These are phyloP conservation scores for Zaprionus bogoriensis DNA, from an alignment of 2,888 invertebrate species.

Conservation along the genomic window DNA sequence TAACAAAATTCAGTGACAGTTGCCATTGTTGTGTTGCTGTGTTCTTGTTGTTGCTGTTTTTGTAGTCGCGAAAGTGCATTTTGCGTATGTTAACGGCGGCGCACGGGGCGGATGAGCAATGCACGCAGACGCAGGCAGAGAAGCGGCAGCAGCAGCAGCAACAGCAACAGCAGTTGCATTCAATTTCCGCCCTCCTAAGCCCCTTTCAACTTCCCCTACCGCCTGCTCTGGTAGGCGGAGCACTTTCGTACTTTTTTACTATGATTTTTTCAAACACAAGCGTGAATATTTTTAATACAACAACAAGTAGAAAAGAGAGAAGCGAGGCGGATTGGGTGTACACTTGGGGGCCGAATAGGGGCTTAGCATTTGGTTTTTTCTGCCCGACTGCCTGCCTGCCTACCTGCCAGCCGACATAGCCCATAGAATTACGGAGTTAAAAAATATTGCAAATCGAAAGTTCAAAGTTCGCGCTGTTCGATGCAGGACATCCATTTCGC, in stretches of 20 bases:
- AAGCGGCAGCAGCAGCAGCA: constrained; percentile 31
- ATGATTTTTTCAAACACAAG: constrained; percentile 80
- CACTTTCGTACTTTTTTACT: constrained; percentile 22
- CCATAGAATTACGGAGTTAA: constrained; percentile 33
- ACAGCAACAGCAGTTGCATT: constrained; percentile 56
- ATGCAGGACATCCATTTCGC: constrained; percentile 59
- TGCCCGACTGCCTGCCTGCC: no score
- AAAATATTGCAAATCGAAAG: constrained; percentile 63
- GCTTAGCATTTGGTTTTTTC: constrained; percentile 53
- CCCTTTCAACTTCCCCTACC: no score
- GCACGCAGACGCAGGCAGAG: constrained; percentile 50
- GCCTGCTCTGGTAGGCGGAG: constrained; percentile 17
- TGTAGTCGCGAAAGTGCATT: constrained; percentile 68
- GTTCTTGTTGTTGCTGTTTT: constrained; percentile 27
- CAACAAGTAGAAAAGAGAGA: constrained; percentile 16
- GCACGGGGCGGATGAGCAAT: constrained; percentile 67
- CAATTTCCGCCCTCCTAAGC: constrained; percentile 35
- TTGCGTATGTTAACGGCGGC: constrained; percentile 34
- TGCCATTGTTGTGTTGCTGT: constrained; percentile 52
- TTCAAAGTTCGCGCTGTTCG: constrained; percentile 60
- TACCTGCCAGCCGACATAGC: constrained; percentile 25
- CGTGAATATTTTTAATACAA: constrained; percentile 81
- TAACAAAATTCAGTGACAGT: constrained; percentile 53
- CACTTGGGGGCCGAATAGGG: constrained; percentile 56
- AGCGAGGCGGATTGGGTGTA: neutral